phyloP scores from a whole-genome alignment of 2,888 invertebrate genomes.

The Dryobota labecula region DNA sequence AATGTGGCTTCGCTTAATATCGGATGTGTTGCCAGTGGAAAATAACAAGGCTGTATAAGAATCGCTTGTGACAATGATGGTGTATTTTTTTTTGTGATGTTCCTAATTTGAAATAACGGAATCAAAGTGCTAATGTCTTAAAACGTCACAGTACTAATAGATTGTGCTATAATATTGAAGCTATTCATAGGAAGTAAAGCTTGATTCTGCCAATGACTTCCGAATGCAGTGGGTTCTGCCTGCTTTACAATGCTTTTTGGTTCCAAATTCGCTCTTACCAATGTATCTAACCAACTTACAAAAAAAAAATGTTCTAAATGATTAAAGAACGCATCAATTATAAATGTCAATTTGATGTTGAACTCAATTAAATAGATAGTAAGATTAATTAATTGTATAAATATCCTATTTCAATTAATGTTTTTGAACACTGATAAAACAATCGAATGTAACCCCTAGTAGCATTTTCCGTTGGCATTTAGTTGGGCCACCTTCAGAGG shows the following conservation, averaged over 20 bases:
- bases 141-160: background rate
- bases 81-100: constrained; percentile 25
- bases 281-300: constrained; percentile 13
- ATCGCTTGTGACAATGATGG: constrained; percentile 25
- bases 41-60: constrained; percentile 36
- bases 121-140: background rate
- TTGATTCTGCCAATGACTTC: background rate
- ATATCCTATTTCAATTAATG: constrained; percentile 17
- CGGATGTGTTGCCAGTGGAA: constrained; percentile 47
- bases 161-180: background rate
- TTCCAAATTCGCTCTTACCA: background rate
- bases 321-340: constrained; percentile 80
- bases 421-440: constrained; percentile 24
- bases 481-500: too few species aligned
- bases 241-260: background rate
- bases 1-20: constrained; percentile 44
- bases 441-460: constrained; percentile 27
- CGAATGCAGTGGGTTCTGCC: background rate
- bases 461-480: too few species aligned
- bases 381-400: constrained; percentile 45
- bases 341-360: constrained; percentile 82
- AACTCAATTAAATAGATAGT: constrained; percentile 67
- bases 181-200: background rate
- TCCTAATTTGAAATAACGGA: constrained; percentile 41
- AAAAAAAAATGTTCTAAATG: constrained; percentile 43